These are phyloP conservation scores for Notarius quadriscutis DNA, from an alignment of 2,113 vertebrate genomes.

Conservation along the genomic window DNA sequence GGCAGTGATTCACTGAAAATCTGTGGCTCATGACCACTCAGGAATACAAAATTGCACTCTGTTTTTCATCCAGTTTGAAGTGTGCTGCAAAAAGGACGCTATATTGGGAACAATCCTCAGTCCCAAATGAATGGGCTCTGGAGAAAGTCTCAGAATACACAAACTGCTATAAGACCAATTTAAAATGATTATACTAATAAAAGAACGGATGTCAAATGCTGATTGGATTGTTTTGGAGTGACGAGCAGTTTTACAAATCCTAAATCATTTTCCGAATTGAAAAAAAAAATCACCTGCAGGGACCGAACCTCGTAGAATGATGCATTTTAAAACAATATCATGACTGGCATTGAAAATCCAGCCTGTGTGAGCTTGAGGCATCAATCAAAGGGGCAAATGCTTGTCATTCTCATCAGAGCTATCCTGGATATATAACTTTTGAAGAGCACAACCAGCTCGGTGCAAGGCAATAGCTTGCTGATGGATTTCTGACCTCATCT, in stretches of 20 bases:
- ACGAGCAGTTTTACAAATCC: not conserved
- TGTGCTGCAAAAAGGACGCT: conserved; percentile 19
- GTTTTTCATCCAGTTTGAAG: conserved; percentile 38
- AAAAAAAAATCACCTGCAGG: not conserved
- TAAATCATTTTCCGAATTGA: not conserved
- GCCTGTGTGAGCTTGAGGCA: conserved; percentile 4
- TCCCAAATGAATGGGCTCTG: not conserved
- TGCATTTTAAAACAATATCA: conserved; percentile 49
- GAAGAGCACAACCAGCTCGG: conserved; percentile 7
- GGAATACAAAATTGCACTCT: conserved; percentile 22
- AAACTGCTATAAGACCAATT: not conserved
- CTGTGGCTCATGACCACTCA: conserved; percentile 20
- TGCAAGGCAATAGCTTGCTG: conserved; percentile 15
- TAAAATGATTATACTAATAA: not conserved
- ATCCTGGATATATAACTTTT: conserved; percentile 30
- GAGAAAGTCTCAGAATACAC: not conserved
- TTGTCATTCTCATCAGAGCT: conserved; percentile 22
- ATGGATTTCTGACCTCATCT: conserved; percentile 20
- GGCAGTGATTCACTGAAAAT: conserved; percentile 34
- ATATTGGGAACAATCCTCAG: conserved; percentile 9
- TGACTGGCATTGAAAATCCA: conserved; percentile 41
- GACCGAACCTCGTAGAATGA: not conserved
- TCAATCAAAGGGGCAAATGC: conserved; percentile 31
- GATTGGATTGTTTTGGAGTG: not conserved
- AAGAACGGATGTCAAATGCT: not conserved